A percentile compares a stretch with the other conserved stretches of the same genome.
Evolutionary conservation across 2,888 invertebrate genomes (phyloP).

Genomic region (Pterobdella sp.): DNA sequence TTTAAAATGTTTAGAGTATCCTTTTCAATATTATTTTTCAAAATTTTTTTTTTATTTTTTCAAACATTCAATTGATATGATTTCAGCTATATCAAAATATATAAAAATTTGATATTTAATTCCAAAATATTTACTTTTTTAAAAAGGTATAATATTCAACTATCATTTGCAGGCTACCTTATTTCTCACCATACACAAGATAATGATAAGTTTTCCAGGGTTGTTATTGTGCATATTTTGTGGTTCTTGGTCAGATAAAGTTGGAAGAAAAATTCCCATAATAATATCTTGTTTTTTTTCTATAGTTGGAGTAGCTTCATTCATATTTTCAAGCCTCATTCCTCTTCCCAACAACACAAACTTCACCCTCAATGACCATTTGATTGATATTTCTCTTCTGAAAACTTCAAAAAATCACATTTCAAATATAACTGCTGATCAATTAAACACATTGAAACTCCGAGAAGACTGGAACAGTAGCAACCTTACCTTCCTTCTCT

Average conservation of each 20-base stretch:
- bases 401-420: not conserved
- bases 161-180: constrained; percentile 41
- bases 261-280: constrained; percentile 47
- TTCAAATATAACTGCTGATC: not conserved
- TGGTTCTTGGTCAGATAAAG: constrained; percentile 49
- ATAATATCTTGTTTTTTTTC: constrained; percentile 47
- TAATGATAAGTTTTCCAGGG: constrained; percentile 49
- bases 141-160: no score
- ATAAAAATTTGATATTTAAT: no score
- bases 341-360: not conserved
- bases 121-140: no score
- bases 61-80: no score
- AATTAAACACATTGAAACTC: not conserved
- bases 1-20: no score
- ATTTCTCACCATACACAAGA: constrained; percentile 46
- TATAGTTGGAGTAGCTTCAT: constrained; percentile 45
- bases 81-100: no score
- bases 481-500: constrained; percentile 36
- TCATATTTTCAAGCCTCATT: constrained; percentile 39
- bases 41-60: no score
- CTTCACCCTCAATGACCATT: not conserved
- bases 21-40: no score
- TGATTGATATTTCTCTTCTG: not conserved
- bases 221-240: constrained; percentile 48
- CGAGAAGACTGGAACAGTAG: not conserved